Evolutionary conservation across 2,113 vertebrate genomes (phyloP).

Genomic region (Aptenodytes patagonicus): DNA sequence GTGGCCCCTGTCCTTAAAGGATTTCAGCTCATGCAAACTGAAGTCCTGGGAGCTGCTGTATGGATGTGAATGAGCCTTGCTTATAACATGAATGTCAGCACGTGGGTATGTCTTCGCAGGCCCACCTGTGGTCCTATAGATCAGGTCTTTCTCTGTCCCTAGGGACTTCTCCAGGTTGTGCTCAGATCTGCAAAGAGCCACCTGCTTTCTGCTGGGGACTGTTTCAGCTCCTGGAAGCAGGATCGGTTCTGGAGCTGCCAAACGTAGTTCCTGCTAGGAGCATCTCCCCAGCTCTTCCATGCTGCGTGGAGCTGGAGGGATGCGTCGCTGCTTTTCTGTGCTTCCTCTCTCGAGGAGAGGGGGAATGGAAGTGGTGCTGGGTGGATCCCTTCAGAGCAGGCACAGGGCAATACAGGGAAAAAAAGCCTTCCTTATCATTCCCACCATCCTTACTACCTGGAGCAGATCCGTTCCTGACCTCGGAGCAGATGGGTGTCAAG

Average conservation of each 20-base stretch:
- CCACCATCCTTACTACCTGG: not conserved
- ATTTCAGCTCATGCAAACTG: not conserved
- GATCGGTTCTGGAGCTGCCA: not conserved
- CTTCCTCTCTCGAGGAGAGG: not conserved
- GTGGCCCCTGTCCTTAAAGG: not conserved
- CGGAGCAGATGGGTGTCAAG: not conserved
- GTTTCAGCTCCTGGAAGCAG: not conserved
- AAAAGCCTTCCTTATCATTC: not conserved
- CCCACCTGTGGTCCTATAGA: not conserved
- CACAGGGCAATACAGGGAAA: not conserved
- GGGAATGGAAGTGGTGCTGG: not conserved
- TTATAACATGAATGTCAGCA: not conserved
- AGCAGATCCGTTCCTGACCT: fast-evolving
- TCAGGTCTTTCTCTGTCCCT: not conserved
- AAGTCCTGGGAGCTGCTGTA: not conserved
- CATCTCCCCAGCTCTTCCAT: not conserved
- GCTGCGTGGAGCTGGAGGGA: not conserved
- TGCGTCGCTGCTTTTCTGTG: not conserved
- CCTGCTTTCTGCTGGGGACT: not conserved
- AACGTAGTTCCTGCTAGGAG: not conserved
- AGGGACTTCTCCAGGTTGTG: not conserved
- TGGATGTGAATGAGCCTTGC: not conserved
- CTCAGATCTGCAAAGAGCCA: not conserved
- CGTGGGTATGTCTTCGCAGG: not conserved
- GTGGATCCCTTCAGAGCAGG: not conserved